These are phyloP conservation scores for Pedetes capensis DNA, from an alignment of 2,113 vertebrate species.

Conservation along the genomic window DNA sequence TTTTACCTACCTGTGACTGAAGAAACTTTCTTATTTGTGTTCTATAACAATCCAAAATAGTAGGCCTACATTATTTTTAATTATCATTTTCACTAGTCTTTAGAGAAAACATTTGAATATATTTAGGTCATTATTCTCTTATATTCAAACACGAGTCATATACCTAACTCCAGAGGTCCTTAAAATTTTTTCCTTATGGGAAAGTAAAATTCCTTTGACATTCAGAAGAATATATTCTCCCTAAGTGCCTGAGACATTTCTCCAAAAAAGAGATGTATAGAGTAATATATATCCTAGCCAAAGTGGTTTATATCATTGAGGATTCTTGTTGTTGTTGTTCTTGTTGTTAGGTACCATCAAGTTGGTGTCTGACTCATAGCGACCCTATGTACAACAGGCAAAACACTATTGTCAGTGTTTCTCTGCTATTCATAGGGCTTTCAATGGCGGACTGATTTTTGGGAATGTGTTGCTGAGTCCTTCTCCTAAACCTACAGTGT, in stretches of 20 bases:
- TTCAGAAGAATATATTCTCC: background rate
- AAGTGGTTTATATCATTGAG: background rate
- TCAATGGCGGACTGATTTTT: no score
- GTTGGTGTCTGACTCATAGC: no score
- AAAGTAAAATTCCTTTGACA: background rate
- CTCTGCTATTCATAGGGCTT: no score
- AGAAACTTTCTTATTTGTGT: background rate
- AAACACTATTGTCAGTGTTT: no score
- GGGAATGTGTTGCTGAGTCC: no score
- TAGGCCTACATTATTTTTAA: background rate
- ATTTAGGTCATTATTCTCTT: background rate
- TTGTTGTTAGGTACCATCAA: no score
- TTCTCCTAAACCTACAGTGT: no score
- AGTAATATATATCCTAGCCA: background rate
- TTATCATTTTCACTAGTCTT: slow-evolving; percentile 13
- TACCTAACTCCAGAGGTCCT: background rate
- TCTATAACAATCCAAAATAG: background rate
- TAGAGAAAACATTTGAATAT: background rate
- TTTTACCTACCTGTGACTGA: background rate
- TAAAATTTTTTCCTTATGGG: background rate
- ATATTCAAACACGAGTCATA: background rate
- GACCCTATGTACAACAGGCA: no score
- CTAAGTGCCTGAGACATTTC: background rate
- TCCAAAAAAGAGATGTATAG: background rate
- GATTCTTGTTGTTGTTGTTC: background rate